Conservation (phyloP, 2,113 vertebrate species). For the Zosterops pallidus region DNA sequence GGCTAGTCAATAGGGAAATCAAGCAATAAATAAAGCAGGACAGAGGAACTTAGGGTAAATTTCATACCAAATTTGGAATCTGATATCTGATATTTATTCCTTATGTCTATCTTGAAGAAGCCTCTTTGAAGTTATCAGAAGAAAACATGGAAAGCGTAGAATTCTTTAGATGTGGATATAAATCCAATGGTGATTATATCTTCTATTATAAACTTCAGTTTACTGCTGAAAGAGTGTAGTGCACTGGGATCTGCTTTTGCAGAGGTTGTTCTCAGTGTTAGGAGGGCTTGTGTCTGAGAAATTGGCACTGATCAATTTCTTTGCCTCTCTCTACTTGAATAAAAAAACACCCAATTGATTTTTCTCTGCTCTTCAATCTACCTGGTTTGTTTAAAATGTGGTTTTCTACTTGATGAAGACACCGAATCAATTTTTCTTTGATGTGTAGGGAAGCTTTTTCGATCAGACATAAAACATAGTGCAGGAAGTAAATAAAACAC, state of each 20-base stretch:
- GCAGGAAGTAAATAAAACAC: neutral
- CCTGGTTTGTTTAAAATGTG: neutral
- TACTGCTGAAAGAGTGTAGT: neutral
- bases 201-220: neutral
- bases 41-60: neutral
- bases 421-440: constrained; percentile 4
- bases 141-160: neutral
- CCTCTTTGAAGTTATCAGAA: neutral
- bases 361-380: neutral
- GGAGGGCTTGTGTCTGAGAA: neutral
- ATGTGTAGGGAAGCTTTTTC: neutral
- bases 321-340: neutral
- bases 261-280: neutral
- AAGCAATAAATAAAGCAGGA: neutral
- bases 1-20: neutral
- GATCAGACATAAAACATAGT: neutral
- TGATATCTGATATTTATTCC: neutral
- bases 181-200: neutral
- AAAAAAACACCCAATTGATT: constrained; percentile 1
- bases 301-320: neutral
- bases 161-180: neutral
- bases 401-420: neutral
- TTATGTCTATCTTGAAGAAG: neutral
- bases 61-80: neutral
- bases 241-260: neutral